Conservation (phyloP, 2,113 vertebrate genomes). For the Macroglossus sobrinus region DNA sequence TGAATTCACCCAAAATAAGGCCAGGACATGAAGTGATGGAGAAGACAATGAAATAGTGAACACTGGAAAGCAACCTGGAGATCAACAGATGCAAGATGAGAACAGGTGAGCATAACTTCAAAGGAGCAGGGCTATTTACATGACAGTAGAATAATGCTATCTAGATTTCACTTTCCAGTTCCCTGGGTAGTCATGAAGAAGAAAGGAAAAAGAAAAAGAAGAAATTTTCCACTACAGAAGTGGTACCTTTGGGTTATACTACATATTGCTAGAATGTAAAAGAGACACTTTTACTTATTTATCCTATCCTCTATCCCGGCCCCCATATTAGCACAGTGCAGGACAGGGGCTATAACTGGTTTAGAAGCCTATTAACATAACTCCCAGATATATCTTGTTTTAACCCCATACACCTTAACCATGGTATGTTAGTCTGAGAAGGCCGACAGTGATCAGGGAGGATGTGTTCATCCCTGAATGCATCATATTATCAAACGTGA, state of each 20-base stretch:
- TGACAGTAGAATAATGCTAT: not conserved
- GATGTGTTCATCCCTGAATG: not conserved
- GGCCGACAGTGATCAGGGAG: not conserved
- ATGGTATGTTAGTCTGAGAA: not conserved
- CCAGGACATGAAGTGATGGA: not conserved
- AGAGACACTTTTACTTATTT: not conserved
- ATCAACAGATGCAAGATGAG: not conserved
- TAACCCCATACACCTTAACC: not conserved
- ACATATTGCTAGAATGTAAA: not conserved
- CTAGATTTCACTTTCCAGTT: not conserved
- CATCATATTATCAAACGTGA: not conserved
- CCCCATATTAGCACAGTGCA: not conserved
- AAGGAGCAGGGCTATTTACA: not conserved
- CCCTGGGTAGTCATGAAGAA: not conserved
- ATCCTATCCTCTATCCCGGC: rapidly evolving
- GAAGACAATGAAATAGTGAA: not conserved
- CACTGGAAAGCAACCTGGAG: not conserved
- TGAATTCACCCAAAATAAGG: not conserved
- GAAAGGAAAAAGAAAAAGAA: not conserved
- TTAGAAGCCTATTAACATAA: not conserved
- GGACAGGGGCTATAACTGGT: not conserved
- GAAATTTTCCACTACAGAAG: not conserved
- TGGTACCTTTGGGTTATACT: not conserved
- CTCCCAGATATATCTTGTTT: not conserved
- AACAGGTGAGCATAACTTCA: not conserved